Conservation (phyloP, 2,888 invertebrate genomes). For the Synanthedon tipuliformis region DNA sequence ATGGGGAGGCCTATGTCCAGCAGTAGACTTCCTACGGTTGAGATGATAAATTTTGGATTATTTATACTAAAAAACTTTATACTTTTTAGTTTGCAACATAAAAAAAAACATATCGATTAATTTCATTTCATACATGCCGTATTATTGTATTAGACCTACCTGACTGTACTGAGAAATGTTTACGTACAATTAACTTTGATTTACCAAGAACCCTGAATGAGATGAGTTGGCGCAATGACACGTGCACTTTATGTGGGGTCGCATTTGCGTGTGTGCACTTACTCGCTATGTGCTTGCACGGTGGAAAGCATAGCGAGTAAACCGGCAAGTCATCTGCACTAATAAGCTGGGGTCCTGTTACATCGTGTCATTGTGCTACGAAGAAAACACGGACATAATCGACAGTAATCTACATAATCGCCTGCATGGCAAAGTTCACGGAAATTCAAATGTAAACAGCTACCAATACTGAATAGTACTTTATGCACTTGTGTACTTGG, state of each 20-base stretch:
- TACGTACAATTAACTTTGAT: no score
- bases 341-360: slow-evolving; percentile 43
- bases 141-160: no score
- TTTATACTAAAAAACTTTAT: no score
- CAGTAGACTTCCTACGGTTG: no score
- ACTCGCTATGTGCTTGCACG: slow-evolving; percentile 7
- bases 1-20: no score
- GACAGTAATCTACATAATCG: background rate
- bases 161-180: no score
- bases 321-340: slow-evolving; percentile 50
- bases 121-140: no score
- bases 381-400: slow-evolving; percentile 11
- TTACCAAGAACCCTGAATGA: no score
- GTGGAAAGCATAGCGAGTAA: slow-evolving; percentile 28
- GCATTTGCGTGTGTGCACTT: slow-evolving; percentile 17
- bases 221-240: background rate
- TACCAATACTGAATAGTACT: background rate
- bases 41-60: no score
- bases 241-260: slow-evolving; percentile 29
- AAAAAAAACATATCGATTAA: no score
- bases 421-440: background rate
- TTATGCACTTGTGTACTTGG: no score
- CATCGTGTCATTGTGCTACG: slow-evolving; percentile 21
- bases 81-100: no score
- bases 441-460: background rate